phyloP scores from a whole-genome alignment of 2,113 vertebrate species.

The Pampusana beccarii region DNA sequence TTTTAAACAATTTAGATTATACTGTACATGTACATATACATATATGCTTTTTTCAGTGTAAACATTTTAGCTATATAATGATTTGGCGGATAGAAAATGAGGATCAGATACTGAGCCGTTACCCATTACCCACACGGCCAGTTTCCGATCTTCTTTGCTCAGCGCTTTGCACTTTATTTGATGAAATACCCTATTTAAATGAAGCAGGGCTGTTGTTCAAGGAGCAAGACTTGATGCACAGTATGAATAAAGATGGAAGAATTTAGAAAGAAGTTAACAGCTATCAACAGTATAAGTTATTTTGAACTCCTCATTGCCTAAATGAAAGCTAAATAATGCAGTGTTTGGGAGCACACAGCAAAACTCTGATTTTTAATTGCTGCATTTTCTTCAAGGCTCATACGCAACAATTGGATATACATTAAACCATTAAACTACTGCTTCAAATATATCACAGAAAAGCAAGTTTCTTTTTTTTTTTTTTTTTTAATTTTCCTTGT shows the following conservation, averaged over 20 bases:
- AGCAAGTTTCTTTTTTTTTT: background rate
- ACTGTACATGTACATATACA: background rate
- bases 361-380: background rate
- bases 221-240: background rate
- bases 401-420: background rate
- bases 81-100: background rate
- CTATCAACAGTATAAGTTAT: background rate
- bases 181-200: background rate
- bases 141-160: background rate
- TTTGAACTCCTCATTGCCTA: background rate
- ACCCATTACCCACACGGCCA: rapidly evolving
- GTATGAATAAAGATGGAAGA: background rate
- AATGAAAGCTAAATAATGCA: background rate
- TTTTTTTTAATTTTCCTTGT: background rate
- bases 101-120: background rate
- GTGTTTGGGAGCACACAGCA: background rate
- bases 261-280: background rate
- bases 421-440: background rate
- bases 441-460: background rate
- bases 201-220: background rate
- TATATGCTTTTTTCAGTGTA: background rate
- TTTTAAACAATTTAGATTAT: background rate
- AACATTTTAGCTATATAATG: background rate
- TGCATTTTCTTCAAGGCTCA: background rate
- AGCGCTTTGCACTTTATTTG: background rate